phyloP scores from a whole-genome alignment of 2,888 invertebrate genomes.

The Folsomia candida region DNA sequence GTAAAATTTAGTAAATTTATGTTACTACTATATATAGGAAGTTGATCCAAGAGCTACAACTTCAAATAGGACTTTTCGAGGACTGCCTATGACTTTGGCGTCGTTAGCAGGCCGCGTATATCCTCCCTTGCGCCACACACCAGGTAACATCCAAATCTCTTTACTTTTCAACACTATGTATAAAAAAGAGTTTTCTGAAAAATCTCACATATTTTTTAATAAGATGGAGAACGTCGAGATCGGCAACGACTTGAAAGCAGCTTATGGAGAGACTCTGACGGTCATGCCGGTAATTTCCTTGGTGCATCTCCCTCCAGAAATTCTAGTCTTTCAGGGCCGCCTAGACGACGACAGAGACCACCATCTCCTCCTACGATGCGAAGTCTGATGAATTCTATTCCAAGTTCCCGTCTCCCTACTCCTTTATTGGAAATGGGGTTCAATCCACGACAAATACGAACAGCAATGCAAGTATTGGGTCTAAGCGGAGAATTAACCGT shows the following conservation, averaged over 20 bases:
- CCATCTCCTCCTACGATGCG: slow-evolving; percentile 44
- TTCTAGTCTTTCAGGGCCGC: neutral
- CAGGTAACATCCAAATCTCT: slow-evolving; percentile 4
- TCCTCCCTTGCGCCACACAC: slow-evolving; percentile 34
- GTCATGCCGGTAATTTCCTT: neutral
- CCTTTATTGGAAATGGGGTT: slow-evolving; percentile 66
- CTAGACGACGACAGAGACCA: slow-evolving; percentile 37
- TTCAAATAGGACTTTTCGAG: slow-evolving; percentile 26
- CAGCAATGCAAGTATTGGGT: slow-evolving; percentile 61
- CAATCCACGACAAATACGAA: slow-evolving; percentile 60
- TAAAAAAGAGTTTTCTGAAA: neutral
- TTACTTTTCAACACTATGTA: neutral
- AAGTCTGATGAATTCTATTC: neutral
- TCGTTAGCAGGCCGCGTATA: slow-evolving; percentile 46
- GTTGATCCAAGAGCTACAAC: slow-evolving; percentile 16
- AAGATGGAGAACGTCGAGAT: neutral
- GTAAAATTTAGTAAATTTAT: neutral
- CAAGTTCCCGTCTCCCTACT: slow-evolving; percentile 52
- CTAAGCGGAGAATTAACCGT: slow-evolving; percentile 56
- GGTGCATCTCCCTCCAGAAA: neutral
- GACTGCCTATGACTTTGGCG: slow-evolving; percentile 47
- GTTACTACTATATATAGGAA: neutral
- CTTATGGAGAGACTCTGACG: slow-evolving; percentile 14
- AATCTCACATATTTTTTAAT: neutral
- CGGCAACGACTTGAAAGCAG: neutral